Percentiles rank a stretch among this genome's conserved stretches.
These are phyloP conservation scores for Pyxicephalus adspersus DNA, from an alignment of 2,113 vertebrate genomes.

Conservation along the genomic window DNA sequence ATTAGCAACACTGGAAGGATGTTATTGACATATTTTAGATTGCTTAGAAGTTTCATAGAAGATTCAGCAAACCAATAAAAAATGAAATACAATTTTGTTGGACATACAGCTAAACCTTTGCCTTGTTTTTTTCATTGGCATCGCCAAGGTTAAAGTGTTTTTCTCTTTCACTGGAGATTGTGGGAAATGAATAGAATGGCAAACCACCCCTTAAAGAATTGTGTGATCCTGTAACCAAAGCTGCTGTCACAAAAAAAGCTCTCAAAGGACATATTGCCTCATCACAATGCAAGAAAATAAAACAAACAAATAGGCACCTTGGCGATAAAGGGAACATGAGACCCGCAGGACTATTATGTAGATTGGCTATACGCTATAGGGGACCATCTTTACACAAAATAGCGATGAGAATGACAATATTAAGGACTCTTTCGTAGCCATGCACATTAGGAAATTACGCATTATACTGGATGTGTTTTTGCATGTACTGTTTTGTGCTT, in stretches of 20 bases:
- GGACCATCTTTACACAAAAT: not conserved
- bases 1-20: too few relatives aligned
- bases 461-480: too few relatives aligned
- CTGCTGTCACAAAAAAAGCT: conserved; percentile 7
- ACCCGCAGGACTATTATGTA: not conserved
- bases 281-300: conserved; percentile 50
- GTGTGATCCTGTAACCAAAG: conserved; percentile 12
- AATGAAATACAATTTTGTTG: too few relatives aligned
- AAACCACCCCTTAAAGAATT: conserved; percentile 1
- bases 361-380: not conserved
- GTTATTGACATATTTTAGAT: too few relatives aligned
- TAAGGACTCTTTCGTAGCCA: too few relatives aligned
- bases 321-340: conserved; percentile 44
- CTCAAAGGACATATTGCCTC: conserved; percentile 49
- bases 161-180: not conserved
- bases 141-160: not conserved
- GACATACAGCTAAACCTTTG: not conserved
- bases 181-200: not conserved
- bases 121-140: not conserved
- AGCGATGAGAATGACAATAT: too few relatives aligned
- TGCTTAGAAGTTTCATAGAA: too few relatives aligned
- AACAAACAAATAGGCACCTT: conserved; percentile 58
- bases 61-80: too few relatives aligned
- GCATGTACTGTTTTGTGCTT: too few relatives aligned
- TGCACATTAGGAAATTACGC: too few relatives aligned